Evolutionary conservation across 2,888 invertebrate species (phyloP).

Genomic region (Nudaria mundana): DNA sequence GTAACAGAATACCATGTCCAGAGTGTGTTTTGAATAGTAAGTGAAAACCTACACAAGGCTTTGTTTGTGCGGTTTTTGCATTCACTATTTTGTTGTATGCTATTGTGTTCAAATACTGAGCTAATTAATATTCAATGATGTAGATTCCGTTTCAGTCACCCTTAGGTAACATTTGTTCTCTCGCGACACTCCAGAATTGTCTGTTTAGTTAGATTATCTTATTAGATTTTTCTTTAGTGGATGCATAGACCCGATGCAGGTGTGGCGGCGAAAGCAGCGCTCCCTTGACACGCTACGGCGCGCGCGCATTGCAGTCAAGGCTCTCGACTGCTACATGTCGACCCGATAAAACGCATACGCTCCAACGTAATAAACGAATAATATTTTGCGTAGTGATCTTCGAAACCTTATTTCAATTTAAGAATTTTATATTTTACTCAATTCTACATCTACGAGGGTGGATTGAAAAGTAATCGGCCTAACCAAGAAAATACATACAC

Average conservation of each 20-base stretch:
- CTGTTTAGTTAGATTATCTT: constrained; percentile 31
- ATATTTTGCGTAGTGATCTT: constrained; percentile 29
- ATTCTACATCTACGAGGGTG: no score
- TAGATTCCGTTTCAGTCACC: constrained; percentile 43
- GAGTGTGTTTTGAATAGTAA: constrained; percentile 57
- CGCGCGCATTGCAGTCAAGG: constrained; percentile 80
- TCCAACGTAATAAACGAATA: constrained; percentile 52
- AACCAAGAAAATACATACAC: no score
- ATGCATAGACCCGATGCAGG: constrained; percentile 57
- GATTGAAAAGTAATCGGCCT: no score
- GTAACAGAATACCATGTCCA: constrained; percentile 53
- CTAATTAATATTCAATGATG: constrained; percentile 55
- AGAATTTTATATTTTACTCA: no score
- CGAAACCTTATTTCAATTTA: constrained; percentile 19
- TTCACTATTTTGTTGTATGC: constrained; percentile 55
- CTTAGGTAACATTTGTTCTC: constrained; percentile 10
- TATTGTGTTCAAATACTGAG: constrained; percentile 57
- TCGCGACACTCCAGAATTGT: constrained; percentile 9
- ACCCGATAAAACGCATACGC: constrained; percentile 37
- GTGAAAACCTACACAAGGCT: constrained; percentile 37
- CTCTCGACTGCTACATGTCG: constrained; percentile 53
- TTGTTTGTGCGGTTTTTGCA: constrained; percentile 60
- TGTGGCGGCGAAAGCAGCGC: constrained; percentile 78
- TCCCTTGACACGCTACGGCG: constrained; percentile 80
- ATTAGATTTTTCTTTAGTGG: constrained; percentile 41